phyloP scores from a whole-genome alignment of 2,797 vertebrate species.

The Phalanger gymnotis region DNA sequence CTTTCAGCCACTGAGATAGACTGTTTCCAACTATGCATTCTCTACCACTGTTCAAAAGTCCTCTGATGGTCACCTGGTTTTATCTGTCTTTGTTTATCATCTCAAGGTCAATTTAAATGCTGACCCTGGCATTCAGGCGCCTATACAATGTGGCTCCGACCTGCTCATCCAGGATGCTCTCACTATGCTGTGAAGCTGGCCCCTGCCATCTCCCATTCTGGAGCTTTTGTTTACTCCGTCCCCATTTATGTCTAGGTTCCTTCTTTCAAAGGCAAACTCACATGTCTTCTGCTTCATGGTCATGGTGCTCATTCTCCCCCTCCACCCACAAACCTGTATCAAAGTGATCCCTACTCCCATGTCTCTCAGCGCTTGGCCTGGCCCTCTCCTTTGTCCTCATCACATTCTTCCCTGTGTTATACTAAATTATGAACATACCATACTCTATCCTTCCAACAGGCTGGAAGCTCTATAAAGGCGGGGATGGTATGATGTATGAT shows the following conservation, averaged over 20 bases:
- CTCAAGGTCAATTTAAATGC: neutral
- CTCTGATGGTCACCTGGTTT: neutral
- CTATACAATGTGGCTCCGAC: neutral
- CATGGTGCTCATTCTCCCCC: neutral
- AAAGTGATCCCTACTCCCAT: neutral
- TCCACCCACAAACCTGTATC: neutral
- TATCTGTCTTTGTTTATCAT: neutral
- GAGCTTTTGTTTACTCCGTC: neutral
- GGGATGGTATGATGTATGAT: neutral
- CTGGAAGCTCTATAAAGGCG: neutral
- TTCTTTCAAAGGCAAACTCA: neutral
- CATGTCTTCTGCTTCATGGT: neutral
- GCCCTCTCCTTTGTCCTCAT: neutral
- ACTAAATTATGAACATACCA: neutral
- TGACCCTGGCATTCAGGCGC: neutral
- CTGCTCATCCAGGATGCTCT: neutral
- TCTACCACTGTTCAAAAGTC: neutral
- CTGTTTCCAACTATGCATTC: neutral
- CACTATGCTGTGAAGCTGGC: neutral
- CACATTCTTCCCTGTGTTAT: neutral
- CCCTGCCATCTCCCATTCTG: neutral
- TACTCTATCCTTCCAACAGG: neutral
- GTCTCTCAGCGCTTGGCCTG: neutral
- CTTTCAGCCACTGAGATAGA: neutral
- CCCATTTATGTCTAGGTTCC: neutral